Conservation (phyloP, 2,113 vertebrate species). For the Axis porcinus region DNA sequence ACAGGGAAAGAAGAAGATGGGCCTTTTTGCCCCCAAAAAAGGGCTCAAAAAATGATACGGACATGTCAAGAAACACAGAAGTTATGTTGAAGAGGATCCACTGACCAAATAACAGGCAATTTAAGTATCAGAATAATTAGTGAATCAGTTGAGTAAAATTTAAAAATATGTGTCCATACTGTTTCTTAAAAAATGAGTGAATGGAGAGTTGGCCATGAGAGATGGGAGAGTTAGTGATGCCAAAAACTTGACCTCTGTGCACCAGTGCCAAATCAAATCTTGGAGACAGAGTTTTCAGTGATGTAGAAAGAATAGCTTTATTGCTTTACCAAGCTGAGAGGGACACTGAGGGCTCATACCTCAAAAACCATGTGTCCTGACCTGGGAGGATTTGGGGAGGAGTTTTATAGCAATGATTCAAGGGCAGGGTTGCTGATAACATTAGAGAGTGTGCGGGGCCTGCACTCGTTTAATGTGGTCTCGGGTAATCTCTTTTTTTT, state of each 20-base stretch:
- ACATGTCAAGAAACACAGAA: neutral
- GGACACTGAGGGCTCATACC: neutral
- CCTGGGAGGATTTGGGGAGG: neutral
- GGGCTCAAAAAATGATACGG: neutral
- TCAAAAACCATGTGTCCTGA: neutral
- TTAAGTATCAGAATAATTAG: neutral
- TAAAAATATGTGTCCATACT: neutral
- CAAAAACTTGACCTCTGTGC: neutral
- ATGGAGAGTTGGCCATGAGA: neutral
- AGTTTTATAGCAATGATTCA: neutral
- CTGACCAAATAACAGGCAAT: neutral
- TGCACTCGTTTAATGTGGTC: neutral
- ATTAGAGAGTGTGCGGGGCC: neutral
- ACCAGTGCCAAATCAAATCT: neutral
- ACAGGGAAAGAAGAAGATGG: neutral
- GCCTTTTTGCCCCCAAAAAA: neutral
- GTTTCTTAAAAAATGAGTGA: neutral
- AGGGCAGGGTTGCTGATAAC: neutral
- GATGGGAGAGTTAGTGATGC: neutral
- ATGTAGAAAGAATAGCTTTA: neutral
- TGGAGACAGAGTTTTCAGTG: neutral
- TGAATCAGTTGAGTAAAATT: neutral
- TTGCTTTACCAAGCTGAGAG: neutral
- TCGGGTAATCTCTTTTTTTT: neutral
- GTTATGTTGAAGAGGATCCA: neutral